Evolutionary conservation across 1,140 invertebrate species (phyloP).

Genomic region (Zaprionus vittiger): DNA sequence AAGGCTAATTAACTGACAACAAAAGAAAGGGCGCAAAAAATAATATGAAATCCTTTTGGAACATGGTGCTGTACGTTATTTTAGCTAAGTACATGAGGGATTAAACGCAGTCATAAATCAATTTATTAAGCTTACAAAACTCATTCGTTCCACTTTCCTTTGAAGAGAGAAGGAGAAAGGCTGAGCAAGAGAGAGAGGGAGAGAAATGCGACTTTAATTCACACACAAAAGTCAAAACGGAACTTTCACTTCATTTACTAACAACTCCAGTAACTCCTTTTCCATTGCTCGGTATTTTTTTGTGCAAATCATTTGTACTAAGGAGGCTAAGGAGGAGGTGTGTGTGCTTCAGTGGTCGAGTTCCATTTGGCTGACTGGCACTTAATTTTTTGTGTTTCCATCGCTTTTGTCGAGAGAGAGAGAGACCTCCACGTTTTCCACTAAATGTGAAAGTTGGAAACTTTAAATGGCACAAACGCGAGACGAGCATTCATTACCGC

Average conservation of each 20-base stretch:
- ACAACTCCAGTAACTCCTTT: not conserved
- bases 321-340: not conserved
- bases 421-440: not conserved
- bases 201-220: constrained; percentile 5
- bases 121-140: constrained; percentile 7
- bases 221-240: not conserved
- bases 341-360: constrained; percentile 13
- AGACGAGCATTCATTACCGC: constrained; percentile 47
- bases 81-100: not conserved
- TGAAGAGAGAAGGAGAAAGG: not conserved
- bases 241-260: constrained; percentile 12
- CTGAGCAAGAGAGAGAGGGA: not conserved
- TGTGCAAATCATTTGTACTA: constrained; percentile 25
- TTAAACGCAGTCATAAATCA: constrained; percentile 17
- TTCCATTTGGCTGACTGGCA: constrained; percentile 26
- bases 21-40: constrained; percentile 13
- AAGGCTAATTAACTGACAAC: constrained; percentile 31
- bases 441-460: constrained; percentile 48
- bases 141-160: not conserved
- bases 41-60: constrained; percentile 8
- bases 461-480: constrained; percentile 38
- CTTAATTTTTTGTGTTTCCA: constrained; percentile 59
- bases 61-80: not conserved
- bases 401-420: constrained; percentile 24
- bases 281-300: not conserved